These are phyloP conservation scores for Sebastolobus alascanus DNA, from an alignment of 2,797 vertebrate species.

Conservation along the genomic window DNA sequence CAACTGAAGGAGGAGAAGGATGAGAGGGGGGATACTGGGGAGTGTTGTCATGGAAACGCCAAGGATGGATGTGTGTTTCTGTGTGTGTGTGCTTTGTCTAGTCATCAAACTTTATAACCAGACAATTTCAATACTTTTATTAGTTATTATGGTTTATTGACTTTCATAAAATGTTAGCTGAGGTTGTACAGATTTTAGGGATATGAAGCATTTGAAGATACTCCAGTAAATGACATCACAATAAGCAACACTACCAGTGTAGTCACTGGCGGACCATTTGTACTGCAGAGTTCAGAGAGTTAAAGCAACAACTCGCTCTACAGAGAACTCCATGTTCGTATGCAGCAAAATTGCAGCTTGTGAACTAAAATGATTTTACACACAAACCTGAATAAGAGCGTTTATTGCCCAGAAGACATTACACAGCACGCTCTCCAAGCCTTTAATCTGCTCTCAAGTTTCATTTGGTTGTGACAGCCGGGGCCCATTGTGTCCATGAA, in stretches of 20 bases:
- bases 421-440: neutral
- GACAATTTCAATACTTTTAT: no score
- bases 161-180: no score
- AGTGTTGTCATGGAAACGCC: neutral
- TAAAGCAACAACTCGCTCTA: neutral
- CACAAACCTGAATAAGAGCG: constrained; percentile 34
- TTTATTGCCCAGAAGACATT: constrained; percentile 48
- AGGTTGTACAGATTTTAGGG: no score
- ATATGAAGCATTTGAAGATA: no score
- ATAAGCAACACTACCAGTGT: no score
- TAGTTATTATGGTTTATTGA: no score
- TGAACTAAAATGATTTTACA: constrained; percentile 23
- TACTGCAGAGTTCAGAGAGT: neutral
- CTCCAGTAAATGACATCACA: no score
- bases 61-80: neutral
- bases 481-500: constrained; percentile 31
- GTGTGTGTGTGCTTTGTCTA: no score
- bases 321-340: neutral
- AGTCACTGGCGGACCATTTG: neutral
- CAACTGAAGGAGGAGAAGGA: neutral
- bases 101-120: no score
- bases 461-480: constrained; percentile 26
- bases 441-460: constrained; percentile 40
- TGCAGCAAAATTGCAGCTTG: neutral
- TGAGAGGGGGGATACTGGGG: neutral